These are phyloP conservation scores for Asarcornis scutulata DNA, from an alignment of 2,113 vertebrate genomes.

Conservation along the genomic window DNA sequence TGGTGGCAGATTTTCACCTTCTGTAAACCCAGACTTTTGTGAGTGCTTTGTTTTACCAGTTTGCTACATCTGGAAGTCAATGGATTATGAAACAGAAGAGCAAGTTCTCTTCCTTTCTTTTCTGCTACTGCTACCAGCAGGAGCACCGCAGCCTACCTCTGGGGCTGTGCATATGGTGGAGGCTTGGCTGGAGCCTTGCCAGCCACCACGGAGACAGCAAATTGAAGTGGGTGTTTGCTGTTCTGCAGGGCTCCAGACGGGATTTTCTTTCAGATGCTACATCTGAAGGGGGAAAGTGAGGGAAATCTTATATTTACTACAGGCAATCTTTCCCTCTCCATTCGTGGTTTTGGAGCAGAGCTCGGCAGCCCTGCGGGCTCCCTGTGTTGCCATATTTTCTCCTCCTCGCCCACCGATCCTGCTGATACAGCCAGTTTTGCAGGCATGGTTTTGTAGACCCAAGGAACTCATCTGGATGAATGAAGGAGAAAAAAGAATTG, in stretches of 20 bases:
- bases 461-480: background rate
- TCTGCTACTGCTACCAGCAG: background rate
- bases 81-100: background rate
- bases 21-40: constrained; percentile 25
- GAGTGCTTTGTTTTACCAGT: constrained; percentile 40
- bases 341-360: background rate
- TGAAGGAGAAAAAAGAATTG: background rate
- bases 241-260: background rate
- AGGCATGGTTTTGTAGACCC: background rate
- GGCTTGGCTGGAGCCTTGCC: background rate
- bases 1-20: constrained; percentile 51
- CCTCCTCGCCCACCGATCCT: background rate
- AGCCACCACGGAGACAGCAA: background rate
- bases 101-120: background rate
- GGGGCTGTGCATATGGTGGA: background rate
- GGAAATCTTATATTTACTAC: background rate
- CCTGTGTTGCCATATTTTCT: background rate
- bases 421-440: background rate
- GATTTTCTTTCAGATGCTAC: background rate
- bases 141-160: background rate
- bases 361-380: background rate
- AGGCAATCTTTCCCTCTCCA: background rate
- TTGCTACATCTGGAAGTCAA: constrained; percentile 30
- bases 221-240: background rate
- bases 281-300: background rate